These are phyloP conservation scores for Pygoscelis antarcticus DNA, from an alignment of 2,113 vertebrate genomes.

Conservation along the genomic window DNA sequence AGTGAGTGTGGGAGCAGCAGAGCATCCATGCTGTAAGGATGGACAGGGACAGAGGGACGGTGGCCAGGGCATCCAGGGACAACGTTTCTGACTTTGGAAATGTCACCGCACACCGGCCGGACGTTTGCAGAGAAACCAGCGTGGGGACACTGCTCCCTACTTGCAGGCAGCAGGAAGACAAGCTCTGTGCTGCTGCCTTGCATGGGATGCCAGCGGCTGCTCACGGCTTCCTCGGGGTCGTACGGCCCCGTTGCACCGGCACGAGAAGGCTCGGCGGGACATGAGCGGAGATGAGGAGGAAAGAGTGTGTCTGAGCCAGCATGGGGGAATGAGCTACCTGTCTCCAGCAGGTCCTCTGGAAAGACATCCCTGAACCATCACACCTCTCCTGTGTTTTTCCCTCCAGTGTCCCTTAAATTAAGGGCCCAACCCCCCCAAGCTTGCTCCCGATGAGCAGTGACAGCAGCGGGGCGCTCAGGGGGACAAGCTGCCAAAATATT, in stretches of 20 bases:
- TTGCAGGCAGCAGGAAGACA: conserved; percentile 10
- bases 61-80: accelerated
- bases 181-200: neutral
- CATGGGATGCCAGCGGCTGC: neutral
- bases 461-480: neutral
- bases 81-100: neutral
- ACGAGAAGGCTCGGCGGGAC: accelerated
- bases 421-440: neutral
- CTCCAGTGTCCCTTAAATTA: neutral
- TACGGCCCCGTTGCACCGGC: accelerated
- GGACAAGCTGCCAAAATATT: neutral
- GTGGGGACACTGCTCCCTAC: conserved; percentile 52
- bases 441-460: neutral
- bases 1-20: neutral
- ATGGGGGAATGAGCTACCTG: accelerated
- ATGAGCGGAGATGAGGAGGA: neutral
- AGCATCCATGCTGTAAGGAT: accelerated
- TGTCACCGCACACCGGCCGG: accelerated
- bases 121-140: neutral
- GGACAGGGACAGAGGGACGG: neutral
- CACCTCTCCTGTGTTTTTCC: neutral
- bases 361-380: neutral
- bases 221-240: accelerated
- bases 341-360: neutral
- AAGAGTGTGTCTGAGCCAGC: neutral